Base-by-base conservation (phyloP, 2,888 invertebrate species). In the Opisthograptis luteolata region DNA sequence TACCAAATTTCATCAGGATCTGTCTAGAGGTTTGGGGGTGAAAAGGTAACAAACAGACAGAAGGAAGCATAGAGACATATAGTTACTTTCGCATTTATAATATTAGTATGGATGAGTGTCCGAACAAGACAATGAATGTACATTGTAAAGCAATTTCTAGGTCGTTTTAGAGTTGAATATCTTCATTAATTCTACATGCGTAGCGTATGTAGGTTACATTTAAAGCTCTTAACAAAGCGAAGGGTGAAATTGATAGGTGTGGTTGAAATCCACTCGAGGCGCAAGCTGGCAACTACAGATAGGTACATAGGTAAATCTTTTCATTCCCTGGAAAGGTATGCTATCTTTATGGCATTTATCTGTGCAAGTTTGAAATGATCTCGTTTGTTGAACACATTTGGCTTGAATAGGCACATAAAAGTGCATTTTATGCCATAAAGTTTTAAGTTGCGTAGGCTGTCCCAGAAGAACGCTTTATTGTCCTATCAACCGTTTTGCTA, bases 131-230 rank as follows among this genome's bases (percentile, higher is more conserved):
- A 47, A 48, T 49, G 24, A 34, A 30, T 28, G 41, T 31, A 42
- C 39, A 35, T 27, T 44, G 45, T 36, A 45, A 51, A 32, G 17
- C 25, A 34, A 39, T 49, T 49, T 45, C 48, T 49, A 31, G 28
- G 47, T 51, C 24, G 22, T 45, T 48, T 42, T 22, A 27, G 36
- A 48, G 27, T 43, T 35, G 3, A 30, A 36, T 45, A 12, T 37
- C 19, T 32, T 31, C 37, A 25, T 37, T 19, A 19, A 25, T 28
- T 20, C n/a, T 14, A 12, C n/a, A n/a, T 22, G 22, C 8, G 4
- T 27, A 27, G n/a, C 4, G 0, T 4, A 27, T 27, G 22, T 32
- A 34, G 25, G 25, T 9, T 17, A 25, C 10, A 15, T 12, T 10
- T 7, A n/a, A n/a, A n/a, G n/a, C n/a, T n/a, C n/a, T n/a, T n/a